Conservation (phyloP, 2,888 invertebrate species). For the Ecliptopera silaceata region DNA sequence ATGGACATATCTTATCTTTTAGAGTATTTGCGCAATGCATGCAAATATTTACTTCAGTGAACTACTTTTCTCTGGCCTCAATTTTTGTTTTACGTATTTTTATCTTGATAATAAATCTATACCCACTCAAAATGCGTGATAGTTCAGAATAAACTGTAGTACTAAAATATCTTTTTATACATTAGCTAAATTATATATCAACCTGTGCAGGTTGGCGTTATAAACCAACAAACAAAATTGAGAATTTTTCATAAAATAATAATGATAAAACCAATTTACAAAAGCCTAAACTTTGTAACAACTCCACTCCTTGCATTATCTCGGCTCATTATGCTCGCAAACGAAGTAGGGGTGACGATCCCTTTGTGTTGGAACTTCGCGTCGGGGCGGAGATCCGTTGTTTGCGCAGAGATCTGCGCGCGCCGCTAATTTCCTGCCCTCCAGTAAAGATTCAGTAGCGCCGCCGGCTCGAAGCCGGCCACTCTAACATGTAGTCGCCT, state of each 20-base stretch:
- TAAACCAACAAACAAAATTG: too few relatives aligned
- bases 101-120: slow-evolving; percentile 23
- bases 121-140: slow-evolving; percentile 3
- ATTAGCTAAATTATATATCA: background rate
- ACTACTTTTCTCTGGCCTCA: slow-evolving; percentile 21
- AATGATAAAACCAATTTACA: background rate
- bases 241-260: background rate
- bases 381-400: slow-evolving; percentile 61
- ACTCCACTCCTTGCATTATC: slow-evolving; percentile 21
- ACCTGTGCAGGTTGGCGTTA: too few relatives aligned
- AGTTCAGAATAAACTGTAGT: background rate
- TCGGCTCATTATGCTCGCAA: slow-evolving; percentile 20
- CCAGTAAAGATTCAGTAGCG: slow-evolving; percentile 61
- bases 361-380: slow-evolving; percentile 52
- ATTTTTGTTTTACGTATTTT: slow-evolving; percentile 19
- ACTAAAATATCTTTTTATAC: background rate
- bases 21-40: slow-evolving; percentile 8
- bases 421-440: slow-evolving; percentile 46
- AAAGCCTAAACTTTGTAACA: slow-evolving; percentile 3
- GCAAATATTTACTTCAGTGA: slow-evolving; percentile 27
- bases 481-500: slow-evolving; percentile 67
- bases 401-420: slow-evolving; percentile 78
- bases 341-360: slow-evolving; percentile 40
- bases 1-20: background rate
- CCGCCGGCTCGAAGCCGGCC: slow-evolving; percentile 77